Evolutionary conservation across 2,888 invertebrate genomes (phyloP).

Genomic region (Tachina grossa): DNA sequence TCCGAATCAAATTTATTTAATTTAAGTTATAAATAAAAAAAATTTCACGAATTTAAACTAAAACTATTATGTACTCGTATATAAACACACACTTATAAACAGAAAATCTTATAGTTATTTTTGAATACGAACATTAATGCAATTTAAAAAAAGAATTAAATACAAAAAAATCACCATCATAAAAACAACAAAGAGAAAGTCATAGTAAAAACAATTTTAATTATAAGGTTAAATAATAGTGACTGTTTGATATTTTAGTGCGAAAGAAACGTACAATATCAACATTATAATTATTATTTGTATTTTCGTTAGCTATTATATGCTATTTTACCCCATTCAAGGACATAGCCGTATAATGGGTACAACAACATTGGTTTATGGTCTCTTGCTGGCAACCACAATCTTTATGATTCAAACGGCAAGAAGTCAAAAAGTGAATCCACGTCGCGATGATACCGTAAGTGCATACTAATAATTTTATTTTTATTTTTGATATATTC

Average conservation of each 20-base stretch:
- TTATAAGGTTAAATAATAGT: conserved; percentile 5
- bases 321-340: conserved; percentile 42
- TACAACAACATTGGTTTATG: conserved; percentile 63
- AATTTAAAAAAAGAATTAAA: background rate
- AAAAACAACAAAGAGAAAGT: conserved; percentile 27
- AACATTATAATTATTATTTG: conserved; percentile 35
- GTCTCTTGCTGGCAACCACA: conserved; percentile 56
- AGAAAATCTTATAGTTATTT: too few species aligned
- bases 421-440: conserved; percentile 74
- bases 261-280: conserved; percentile 22
- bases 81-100: too few species aligned
- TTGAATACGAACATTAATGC: too few species aligned
- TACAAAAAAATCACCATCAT: background rate
- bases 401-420: conserved; percentile 61
- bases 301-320: background rate
- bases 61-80: too few species aligned
- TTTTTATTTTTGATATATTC: conserved; percentile 13
- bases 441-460: conserved; percentile 78
- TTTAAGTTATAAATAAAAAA: too few species aligned
- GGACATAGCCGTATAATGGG: conserved; percentile 63
- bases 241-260: conserved; percentile 18
- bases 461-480: conserved; percentile 61
- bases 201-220: conserved; percentile 26
- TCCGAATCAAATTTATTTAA: too few species aligned
- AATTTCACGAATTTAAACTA: too few species aligned